Evolutionary conservation across 2,888 invertebrate species (phyloP), one percentile per base, ranked within the genome.

Genomic region (Taphrorychus bicolor): DNA sequence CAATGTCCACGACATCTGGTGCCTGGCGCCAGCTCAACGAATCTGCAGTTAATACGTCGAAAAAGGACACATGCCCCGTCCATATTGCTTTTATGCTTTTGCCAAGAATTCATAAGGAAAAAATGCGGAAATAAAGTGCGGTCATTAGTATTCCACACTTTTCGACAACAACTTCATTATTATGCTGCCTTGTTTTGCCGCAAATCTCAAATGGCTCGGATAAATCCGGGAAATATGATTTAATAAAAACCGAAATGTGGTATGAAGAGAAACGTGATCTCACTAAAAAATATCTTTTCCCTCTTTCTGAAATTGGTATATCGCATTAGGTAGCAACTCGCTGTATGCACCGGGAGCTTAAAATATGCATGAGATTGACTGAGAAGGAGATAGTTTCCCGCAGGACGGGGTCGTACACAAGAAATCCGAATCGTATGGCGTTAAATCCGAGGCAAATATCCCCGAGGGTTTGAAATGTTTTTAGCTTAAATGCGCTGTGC

Each of bases 221-320:
- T 61, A 61, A 61, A 61, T 53, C 51, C 40, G 21, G 32, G 42
- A 52, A 59, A 64, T 63, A 52, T 64, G 53, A 64, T 64, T 64
- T 64, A 64, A 64, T 64, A 64, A 64, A 45, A 59, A 59, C 59
- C 64, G 21, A 64, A 64, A 64, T 59, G 64, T 59, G 58, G 17
- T 51, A 45, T 64, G 57, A 64, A 64, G 24, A 49, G 49, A 60
- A 54, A 66, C 66, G 66, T 66, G 66, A 60, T 56, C 48, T 40
- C 56, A 54, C 66, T 42, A 61, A 66, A 66, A 66, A 66, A 60
- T 57, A 42, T 52, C 60, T 41, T 45, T n/a, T n/a, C n/a, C 17
- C 59, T 19, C 9, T 24, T 5, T 45, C 14, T 14, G 17, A 45
- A 45, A 32, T 32, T 32, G 32, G 32, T 32, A 32, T 32, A 32